A percentile compares a stretch with the other conserved stretches of the same genome.
Conservation (phyloP, 2,888 invertebrate genomes). For the Idaea aversata region DNA sequence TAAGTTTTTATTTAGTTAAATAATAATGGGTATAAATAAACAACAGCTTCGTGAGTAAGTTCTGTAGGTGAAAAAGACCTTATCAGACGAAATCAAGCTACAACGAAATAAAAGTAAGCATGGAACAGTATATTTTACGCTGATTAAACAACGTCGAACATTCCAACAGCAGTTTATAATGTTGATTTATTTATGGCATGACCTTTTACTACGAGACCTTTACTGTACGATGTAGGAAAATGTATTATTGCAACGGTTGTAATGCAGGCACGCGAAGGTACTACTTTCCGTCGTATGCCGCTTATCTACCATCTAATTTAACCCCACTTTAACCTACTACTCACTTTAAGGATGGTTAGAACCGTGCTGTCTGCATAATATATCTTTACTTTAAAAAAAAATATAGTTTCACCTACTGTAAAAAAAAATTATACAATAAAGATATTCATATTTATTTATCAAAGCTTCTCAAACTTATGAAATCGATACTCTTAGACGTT, state of each 20-base stretch:
- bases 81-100: background rate
- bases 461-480: background rate
- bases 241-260: constrained; percentile 41
- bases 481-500: background rate
- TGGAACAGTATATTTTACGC: background rate
- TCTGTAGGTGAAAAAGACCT: too few species aligned
- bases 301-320: constrained; percentile 42
- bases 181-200: constrained; percentile 46
- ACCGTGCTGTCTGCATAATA: too few species aligned
- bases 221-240: constrained; percentile 22
- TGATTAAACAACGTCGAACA: constrained; percentile 2
- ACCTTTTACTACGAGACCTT: constrained; percentile 49
- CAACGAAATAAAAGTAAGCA: background rate
- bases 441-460: background rate
- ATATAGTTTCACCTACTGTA: too few species aligned
- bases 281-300: constrained; percentile 36
- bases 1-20: too few species aligned
- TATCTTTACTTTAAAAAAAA: too few species aligned
- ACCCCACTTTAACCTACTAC: constrained; percentile 7
- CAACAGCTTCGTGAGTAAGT: too few species aligned
- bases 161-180: constrained; percentile 25
- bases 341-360: background rate
- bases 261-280: constrained; percentile 49
- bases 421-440: background rate
- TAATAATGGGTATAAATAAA: too few species aligned